A percentile compares a stretch with the other conserved stretches of the same genome.
Evolutionary conservation across 2,113 vertebrate genomes (phyloP).

Genomic region (Entomyzon cyanotis): DNA sequence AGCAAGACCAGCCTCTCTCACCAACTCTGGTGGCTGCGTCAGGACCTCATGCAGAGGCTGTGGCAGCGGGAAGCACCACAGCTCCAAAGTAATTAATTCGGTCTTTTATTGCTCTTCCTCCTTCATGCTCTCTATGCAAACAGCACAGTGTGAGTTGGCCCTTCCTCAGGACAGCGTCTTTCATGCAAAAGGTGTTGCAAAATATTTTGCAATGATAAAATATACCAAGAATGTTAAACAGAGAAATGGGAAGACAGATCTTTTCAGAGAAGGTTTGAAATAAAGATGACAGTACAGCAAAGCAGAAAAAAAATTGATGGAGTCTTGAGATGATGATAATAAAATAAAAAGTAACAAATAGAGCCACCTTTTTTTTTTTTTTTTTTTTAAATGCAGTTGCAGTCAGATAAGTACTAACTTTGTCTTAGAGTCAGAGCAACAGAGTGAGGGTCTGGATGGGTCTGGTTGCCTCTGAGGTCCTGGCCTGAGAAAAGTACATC

Average conservation of each 20-base stretch:
- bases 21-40: background rate
- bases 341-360: background rate
- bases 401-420: background rate
- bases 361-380: background rate
- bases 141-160: background rate
- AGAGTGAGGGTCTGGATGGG: background rate
- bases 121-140: background rate
- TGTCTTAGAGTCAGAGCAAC: background rate
- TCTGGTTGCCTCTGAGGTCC: background rate
- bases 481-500: background rate
- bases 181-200: background rate
- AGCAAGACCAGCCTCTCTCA: background rate
- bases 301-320: background rate
- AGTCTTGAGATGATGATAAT: background rate
- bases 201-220: background rate
- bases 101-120: background rate
- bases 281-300: background rate
- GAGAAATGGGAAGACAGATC: background rate
- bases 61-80: background rate
- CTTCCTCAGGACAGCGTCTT: conserved; percentile 5
- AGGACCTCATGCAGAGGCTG: background rate
- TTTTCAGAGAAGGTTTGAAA: background rate
- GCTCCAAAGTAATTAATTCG: background rate
- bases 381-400: background rate
- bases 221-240: background rate